A percentile compares a stretch with the other conserved stretches of the same genome.
Conservation (phyloP, 2,113 vertebrate species). For the Turdus rufiventris region DNA sequence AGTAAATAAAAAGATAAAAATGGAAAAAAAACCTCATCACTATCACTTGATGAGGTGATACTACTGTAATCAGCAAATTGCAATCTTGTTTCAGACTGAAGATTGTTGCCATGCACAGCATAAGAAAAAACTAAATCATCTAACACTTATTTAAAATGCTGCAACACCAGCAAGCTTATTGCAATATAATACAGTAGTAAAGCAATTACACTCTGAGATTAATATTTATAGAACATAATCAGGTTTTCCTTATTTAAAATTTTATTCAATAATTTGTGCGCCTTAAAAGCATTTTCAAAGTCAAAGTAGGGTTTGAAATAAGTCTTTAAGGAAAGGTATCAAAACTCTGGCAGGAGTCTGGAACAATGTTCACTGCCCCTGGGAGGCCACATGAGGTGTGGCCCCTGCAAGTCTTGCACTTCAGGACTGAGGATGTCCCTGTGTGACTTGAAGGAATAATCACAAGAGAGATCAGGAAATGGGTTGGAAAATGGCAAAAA, state of each 20-base stretch:
- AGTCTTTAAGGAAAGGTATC: background rate
- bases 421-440: background rate
- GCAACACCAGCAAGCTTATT: constrained; percentile 59
- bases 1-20: background rate
- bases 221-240: constrained; percentile 53
- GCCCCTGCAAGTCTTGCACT: background rate
- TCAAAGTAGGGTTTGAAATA: background rate
- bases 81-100: constrained; percentile 59
- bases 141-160: constrained; percentile 62
- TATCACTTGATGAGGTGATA: constrained; percentile 1
- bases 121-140: constrained; percentile 64
- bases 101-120: constrained; percentile 39
- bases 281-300: constrained; percentile 7
- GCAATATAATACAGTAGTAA: constrained; percentile 57
- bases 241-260: constrained; percentile 45
- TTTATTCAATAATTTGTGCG: background rate
- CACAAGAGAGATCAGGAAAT: background rate
- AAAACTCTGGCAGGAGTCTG: background rate
- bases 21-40: background rate
- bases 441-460: background rate
- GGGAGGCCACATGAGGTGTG: background rate
- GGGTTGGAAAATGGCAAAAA: background rate
- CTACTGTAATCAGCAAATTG: constrained; percentile 39
- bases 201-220: constrained; percentile 55
- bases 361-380: background rate